Percentiles rank a stretch among this genome's conserved stretches.
These are phyloP conservation scores for Chironomus tentans DNA, from an alignment of 2,888 invertebrate genomes.

Conservation along the genomic window DNA sequence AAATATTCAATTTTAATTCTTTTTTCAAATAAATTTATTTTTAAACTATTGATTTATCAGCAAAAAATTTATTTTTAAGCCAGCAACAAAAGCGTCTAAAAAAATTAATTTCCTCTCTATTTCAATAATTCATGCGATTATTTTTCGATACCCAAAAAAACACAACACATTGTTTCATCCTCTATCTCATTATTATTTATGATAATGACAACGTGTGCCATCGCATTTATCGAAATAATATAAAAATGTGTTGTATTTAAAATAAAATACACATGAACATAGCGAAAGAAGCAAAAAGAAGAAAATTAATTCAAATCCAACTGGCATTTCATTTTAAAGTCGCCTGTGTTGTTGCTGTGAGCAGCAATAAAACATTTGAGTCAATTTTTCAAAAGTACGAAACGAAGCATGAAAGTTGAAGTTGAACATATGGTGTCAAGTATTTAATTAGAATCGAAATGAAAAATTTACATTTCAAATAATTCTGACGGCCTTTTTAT, in stretches of 20 bases:
- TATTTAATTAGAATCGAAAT: neutral
- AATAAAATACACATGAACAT: neutral
- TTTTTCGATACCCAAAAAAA: too few relatives aligned
- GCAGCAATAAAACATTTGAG: neutral
- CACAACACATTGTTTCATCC: too few relatives aligned
- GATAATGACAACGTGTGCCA: neutral
- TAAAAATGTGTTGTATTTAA: neutral
- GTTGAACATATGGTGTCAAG: constrained; percentile 15
- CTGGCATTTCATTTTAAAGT: neutral
- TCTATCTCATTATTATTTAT: too few relatives aligned
- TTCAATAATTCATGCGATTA: neutral
- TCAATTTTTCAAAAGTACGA: neutral
- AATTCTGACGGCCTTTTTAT: too few relatives aligned
- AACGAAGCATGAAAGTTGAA: neutral
- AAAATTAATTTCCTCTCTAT: neutral
- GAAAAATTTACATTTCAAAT: neutral
- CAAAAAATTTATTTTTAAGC: too few relatives aligned
- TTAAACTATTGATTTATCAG: too few relatives aligned
- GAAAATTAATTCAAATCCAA: neutral
- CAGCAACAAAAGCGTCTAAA: too few relatives aligned
- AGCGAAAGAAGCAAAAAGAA: neutral
- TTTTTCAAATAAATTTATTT: too few relatives aligned
- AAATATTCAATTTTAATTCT: too few relatives aligned
- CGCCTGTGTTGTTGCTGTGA: neutral
- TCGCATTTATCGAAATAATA: neutral